Percentiles rank a stretch among this genome's conserved stretches.
Evolutionary conservation across 2,113 vertebrate species (phyloP).

Genomic region (Psophia crepitans): DNA sequence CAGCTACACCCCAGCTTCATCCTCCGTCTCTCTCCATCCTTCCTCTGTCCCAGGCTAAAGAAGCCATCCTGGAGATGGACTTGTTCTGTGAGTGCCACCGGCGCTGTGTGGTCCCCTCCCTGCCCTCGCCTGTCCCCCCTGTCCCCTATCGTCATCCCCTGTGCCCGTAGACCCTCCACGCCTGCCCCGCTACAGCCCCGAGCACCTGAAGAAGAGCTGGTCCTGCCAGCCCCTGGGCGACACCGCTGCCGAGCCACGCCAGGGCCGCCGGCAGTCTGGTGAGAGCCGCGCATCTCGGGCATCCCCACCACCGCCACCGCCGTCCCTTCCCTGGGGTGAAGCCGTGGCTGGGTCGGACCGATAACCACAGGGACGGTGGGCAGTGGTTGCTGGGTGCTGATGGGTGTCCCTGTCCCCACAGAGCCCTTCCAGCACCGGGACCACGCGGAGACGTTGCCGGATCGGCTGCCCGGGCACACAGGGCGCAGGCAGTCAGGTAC

Average conservation of each 20-base stretch:
- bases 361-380: accelerated
- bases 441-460: constrained; percentile 7
- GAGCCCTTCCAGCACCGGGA: constrained; percentile 57
- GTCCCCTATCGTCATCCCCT: not conserved
- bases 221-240: constrained; percentile 71
- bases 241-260: not conserved
- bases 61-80: constrained; percentile 90
- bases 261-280: constrained; percentile 89
- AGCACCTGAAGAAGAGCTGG: constrained; percentile 84
- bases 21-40: not conserved
- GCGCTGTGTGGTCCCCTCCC: not conserved
- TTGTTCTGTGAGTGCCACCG: constrained; percentile 82
- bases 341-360: not conserved
- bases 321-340: not conserved
- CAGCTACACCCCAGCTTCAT: not conserved
- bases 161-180: constrained; percentile 53
- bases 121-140: accelerated
- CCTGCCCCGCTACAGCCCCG: constrained; percentile 85
- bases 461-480: not conserved
- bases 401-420: constrained; percentile 14
- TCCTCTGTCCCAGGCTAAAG: constrained; percentile 81
- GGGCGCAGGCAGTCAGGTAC: constrained; percentile 60
- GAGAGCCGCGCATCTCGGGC: not conserved
- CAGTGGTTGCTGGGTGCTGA: not conserved
- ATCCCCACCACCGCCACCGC: not conserved